phyloP scores from a whole-genome alignment of 2,113 vertebrate genomes.

The Mustelus asterias region DNA sequence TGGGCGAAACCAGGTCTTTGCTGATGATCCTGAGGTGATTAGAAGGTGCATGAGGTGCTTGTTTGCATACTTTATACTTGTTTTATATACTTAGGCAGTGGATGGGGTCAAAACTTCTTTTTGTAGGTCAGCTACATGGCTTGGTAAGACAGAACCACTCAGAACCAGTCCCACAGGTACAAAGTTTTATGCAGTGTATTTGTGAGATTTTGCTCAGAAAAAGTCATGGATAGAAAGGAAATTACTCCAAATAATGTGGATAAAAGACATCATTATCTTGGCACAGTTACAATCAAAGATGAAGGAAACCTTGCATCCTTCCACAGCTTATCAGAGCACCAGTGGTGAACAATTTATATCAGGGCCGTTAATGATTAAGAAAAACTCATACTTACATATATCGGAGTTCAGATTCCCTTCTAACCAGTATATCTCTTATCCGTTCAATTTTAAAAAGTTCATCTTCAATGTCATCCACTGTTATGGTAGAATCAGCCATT shows the following conservation, averaged over 20 bases:
- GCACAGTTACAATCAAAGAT: not conserved
- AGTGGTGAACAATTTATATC: not conserved
- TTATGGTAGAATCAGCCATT: constrained; percentile 77
- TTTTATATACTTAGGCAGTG: not conserved
- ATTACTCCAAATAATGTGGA: not conserved
- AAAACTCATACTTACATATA: constrained; percentile 67
- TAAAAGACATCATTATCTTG: not conserved
- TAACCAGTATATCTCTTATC: constrained; percentile 72
- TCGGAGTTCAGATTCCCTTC: constrained; percentile 76
- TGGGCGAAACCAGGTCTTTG: not conserved
- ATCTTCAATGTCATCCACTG: constrained; percentile 70
- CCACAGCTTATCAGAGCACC: not conserved
- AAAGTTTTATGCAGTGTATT: not conserved
- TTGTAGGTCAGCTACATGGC: not conserved
- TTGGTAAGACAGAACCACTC: not conserved
- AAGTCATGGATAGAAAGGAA: not conserved
- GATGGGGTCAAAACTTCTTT: not conserved
- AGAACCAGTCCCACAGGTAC: not conserved
- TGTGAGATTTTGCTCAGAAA: not conserved
- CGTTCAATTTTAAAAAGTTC: constrained; percentile 75
- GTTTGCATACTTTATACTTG: not conserved
- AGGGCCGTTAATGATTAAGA: not conserved
- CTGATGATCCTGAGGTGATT: not conserved
- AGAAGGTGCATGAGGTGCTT: not conserved
- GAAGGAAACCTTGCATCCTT: not conserved